Base-by-base conservation (phyloP, 2,797 vertebrate species). In the Psittacula echo region DNA sequence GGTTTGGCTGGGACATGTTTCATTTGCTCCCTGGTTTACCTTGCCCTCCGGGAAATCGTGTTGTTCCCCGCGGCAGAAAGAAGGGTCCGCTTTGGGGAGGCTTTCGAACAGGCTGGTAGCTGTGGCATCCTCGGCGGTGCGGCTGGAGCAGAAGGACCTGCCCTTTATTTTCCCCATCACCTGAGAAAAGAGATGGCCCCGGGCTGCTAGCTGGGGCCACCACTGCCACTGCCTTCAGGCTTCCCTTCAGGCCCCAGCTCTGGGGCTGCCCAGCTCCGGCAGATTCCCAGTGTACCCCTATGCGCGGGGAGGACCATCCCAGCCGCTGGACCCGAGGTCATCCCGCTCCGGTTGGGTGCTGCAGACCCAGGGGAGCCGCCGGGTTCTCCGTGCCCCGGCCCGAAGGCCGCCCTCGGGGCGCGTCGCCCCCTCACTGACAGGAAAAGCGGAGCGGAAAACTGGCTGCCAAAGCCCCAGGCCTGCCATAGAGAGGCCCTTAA, bases 401-500 rank as follows among this genome's bases (percentile, higher is more conserved):
- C 18, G 58, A 10, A 14, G 41, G 34, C n/a, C 12, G 9, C n/a
- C 47, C 21, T 54, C 42, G 51, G 27, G 60, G 30, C 5, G 12
- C 44, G 11, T 53, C 61, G 24, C 64, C n/a, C n/a, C 75, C 67
- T 50, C 64, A 18, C 71, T 75, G 82, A 66, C 67, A 82, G 71
- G 51, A 85, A 82, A 89, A 95, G 39, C 50, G 9, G 87, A 89
- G 87, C 54, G 60, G 82, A 94, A 85, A 82, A 79, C 65, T 45
- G 82, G 39, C 72, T 85, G 82, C 85, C 81, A 39, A 47, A 84
- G 66, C 17, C 37, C 47, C 27, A 4, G 60, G 85, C 66, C 65
- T 75, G 79, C 73, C 70, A 58, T 80, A 70, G 91, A 88, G 85
- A 92, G 88, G 88, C 70, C 86, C 90, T 95, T 94, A 95, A 95